Conservation (phyloP, 2,797 vertebrate species). For the Hoplostethus mediterraneus region DNA sequence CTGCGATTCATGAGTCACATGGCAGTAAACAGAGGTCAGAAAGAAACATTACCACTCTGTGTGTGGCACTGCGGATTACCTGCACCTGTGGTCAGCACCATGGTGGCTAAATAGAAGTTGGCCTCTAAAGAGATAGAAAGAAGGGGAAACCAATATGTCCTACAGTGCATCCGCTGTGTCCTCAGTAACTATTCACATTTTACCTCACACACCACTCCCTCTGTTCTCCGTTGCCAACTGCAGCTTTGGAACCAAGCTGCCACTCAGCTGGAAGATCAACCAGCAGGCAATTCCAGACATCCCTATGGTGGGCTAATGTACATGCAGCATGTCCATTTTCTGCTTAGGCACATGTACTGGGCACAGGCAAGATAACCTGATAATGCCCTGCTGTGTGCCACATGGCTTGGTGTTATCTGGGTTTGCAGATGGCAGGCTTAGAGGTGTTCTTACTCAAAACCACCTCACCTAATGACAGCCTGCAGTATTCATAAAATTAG, state of each 20-base stretch:
- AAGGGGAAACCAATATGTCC: slow-evolving; percentile 45
- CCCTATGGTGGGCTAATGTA: slow-evolving; percentile 71
- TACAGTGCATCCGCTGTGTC: slow-evolving; percentile 60
- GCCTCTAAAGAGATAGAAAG: slow-evolving; percentile 57
- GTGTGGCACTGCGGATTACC: slow-evolving; percentile 44
- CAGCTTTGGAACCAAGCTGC: slow-evolving; percentile 74
- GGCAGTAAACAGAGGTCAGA: slow-evolving; percentile 54
- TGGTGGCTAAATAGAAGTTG: slow-evolving; percentile 61
- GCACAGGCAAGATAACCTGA: slow-evolving; percentile 73
- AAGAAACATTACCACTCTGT: slow-evolving; percentile 46
- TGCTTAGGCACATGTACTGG: slow-evolving; percentile 66
- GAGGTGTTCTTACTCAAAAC: slow-evolving; percentile 57
- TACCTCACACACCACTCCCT: slow-evolving; percentile 62
- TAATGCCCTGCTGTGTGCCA: slow-evolving; percentile 73
- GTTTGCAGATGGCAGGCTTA: slow-evolving; percentile 75
- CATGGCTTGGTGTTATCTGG: slow-evolving; percentile 76
- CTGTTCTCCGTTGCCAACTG: slow-evolving; percentile 63
- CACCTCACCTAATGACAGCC: slow-evolving; percentile 56
- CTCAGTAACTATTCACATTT: slow-evolving; percentile 75
- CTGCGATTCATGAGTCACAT: slow-evolving; percentile 24
- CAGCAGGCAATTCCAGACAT: slow-evolving; percentile 63
- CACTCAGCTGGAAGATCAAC: slow-evolving; percentile 73
- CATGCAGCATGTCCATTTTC: slow-evolving; percentile 71
- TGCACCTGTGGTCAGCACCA: slow-evolving; percentile 46
- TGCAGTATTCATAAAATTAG: slow-evolving; percentile 38